Base-by-base conservation (phyloP, 2,113 vertebrate species). In the Lanius collurio region DNA sequence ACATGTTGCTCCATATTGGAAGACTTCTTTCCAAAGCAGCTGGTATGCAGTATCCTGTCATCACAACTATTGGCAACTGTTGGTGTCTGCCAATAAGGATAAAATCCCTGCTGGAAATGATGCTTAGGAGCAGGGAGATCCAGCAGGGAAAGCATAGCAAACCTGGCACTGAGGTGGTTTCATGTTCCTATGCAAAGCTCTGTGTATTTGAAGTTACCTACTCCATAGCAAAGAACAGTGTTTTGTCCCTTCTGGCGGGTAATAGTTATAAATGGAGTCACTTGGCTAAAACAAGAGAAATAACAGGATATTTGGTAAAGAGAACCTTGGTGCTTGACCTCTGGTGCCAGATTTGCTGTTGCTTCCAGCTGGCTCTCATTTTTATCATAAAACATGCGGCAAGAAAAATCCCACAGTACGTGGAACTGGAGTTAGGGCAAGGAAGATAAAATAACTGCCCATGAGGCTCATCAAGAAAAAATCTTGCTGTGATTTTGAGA, bases 401-500 rank as follows among this genome's bases (percentile, higher is more conserved):
- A 1, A 89, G n/a, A 91, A 91, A 85, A 91, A 68, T 59, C 14
- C 12, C n/a, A 60, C 14, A 18, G 14, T 42, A 20, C 28, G 35
- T 12, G 4, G 62, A 89, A 75, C 7, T 10, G 23, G 49, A 53
- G 28, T 41, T 68, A 68, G 57, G 30, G 11, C 23, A 82, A 82
- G 26, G 13, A 88, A 46, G 23, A 56, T 19, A 73, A 87, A 87
- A 57, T 69, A 73, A 88, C 37, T 88, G 57, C 16, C 75, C 2
- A 1, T n/a, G 33, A 86, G 15, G 23, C 50, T 92, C 82, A 90
- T 83, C 65, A 88, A 33, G 50, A 86, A 50, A 90, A 93, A 94
- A 77, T 22, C n/a, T 93, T 86, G 46, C 90, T 86, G n/a, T 77
- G 88, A 88, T 94, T 95, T 92, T 86, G 50, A 93, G 67, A 88